A percentile compares a stretch with the other conserved stretches of the same genome.
Conservation (phyloP, 2,797 vertebrate genomes). For the Huso huso region DNA sequence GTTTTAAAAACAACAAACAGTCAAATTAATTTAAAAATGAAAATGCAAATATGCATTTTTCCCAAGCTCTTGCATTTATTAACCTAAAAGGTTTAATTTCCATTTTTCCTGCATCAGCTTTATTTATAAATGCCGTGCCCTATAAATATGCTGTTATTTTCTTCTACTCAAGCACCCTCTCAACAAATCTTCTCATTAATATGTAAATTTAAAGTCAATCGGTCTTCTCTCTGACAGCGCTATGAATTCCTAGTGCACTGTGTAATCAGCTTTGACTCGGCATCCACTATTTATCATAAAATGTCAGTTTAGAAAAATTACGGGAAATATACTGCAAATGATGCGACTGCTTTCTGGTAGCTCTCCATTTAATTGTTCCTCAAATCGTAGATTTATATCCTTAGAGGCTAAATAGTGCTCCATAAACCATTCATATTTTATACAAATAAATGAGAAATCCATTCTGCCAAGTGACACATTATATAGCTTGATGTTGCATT, state of each 20-base stretch:
- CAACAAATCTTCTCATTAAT: conserved; percentile 99
- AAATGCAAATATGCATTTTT: conserved; percentile 94
- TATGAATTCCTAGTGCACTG: conserved; percentile 86
- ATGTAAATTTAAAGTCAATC: conserved; percentile 99
- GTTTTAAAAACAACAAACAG: conserved; percentile 26
- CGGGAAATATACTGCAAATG: conserved; percentile 66
- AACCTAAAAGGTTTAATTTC: conserved; percentile 99
- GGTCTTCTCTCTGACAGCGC: conserved; percentile 85
- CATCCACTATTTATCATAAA: conserved; percentile 82
- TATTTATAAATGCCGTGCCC: conserved; percentile 98
- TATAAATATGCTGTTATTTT: conserved; percentile 97
- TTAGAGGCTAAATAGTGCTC: conserved; percentile 67
- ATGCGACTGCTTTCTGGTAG: conserved; percentile 72
- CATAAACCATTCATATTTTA: conserved; percentile 66
- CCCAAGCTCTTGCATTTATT: conserved; percentile 90
- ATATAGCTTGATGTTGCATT: conserved; percentile 12
- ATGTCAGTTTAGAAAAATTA: conserved; percentile 81
- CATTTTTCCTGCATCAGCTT: conserved; percentile 98
- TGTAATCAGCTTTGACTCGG: conserved; percentile 96
- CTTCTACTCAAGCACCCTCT: conserved; percentile 89
- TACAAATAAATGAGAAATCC: conserved; percentile 63
- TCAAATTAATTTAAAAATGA: conserved; percentile 86
- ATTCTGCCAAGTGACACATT: conserved; percentile 35
- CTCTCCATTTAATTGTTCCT: conserved; percentile 78
- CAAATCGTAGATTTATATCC: conserved; percentile 75